Base-by-base conservation (phyloP, 1,140 invertebrate genomes). In the Aradophagus sp. region DNA sequence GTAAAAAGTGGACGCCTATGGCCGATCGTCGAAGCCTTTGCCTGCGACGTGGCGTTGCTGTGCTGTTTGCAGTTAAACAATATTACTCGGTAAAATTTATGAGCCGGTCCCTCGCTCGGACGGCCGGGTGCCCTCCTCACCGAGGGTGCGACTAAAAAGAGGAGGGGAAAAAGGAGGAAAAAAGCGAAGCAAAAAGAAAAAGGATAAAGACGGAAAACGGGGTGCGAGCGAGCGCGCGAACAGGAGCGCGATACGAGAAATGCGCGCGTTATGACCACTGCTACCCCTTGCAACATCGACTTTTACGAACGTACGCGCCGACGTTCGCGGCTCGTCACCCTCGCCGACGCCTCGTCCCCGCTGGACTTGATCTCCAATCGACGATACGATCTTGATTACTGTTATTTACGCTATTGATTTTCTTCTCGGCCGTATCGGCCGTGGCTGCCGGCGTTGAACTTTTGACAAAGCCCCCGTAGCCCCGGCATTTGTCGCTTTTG, bases 81-180 rank as follows among this genome's bases (percentile, higher is more conserved):
- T 84, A 84, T 83, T 82, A 84, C 81, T 77, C 79, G 78, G 80
- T 83, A 83, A 84, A 83, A 84, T 84, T 84, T 84, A 84, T 80
- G 79, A 65, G 62, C 12, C 41, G 41, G 34, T 53, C 47, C 32
- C 53, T 23, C 20, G 20, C 20, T n/a, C 23, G 20, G 50, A 7
- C 17, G 42, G 29, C 27, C 45, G 31, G 29, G 7, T 32, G 17
- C 36, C 31, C 34, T 63, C 48, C 65, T 47, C 20, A 44, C 31
- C 12, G 47, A 55, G 44, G 53, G 58, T 53, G 63, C 38, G 48
- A 62, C 42, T 47, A 53, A 67, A 77, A 70, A 81, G n/a, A n/a
- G n/a, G n/a, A n/a, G n/a, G n/a, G n/a, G n/a, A n/a, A n/a, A n/a
- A n/a, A n/a, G n/a, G n/a, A n/a, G n/a, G n/a, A n/a, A n/a, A n/a